phyloP scores from a whole-genome alignment of 1,140 invertebrate species.

The Amyelois transitella region DNA sequence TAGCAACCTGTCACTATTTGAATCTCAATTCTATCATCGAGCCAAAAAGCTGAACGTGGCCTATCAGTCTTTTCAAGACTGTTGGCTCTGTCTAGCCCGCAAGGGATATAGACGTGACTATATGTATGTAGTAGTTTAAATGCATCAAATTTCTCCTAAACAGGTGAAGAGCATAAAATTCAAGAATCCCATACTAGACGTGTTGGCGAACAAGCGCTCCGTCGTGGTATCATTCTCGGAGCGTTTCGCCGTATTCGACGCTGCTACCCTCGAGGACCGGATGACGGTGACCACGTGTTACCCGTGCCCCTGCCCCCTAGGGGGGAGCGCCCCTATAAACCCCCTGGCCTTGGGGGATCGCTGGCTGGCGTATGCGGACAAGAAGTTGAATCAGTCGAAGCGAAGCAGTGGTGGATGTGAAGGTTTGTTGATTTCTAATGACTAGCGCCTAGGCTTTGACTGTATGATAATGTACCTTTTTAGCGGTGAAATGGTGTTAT shows the following conservation, averaged over 20 bases:
- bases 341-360: constrained; percentile 91
- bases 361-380: constrained; percentile 89
- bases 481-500: too few species aligned
- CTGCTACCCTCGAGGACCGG: constrained; percentile 88
- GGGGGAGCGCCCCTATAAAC: constrained; percentile 84
- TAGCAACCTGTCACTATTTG: too few species aligned
- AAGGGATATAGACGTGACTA: too few species aligned
- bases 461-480: too few species aligned
- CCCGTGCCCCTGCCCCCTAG: constrained; percentile 79
- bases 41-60: too few species aligned
- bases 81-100: too few species aligned
- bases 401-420: constrained; percentile 91
- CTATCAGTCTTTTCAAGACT: too few species aligned
- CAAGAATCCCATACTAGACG: constrained; percentile 91
- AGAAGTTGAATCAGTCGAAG: constrained; percentile 85
- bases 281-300: constrained; percentile 93
- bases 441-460: too few species aligned
- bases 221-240: constrained; percentile 92
- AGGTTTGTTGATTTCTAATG: constrained; percentile 60
- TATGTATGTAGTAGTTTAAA: background rate
- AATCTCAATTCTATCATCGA: too few species aligned
- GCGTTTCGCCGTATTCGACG: constrained; percentile 93
- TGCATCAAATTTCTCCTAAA: background rate
- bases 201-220: constrained; percentile 87
- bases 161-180: constrained; percentile 92